phyloP scores from a whole-genome alignment of 2,888 invertebrate species.

The Tortricodes alternella region DNA sequence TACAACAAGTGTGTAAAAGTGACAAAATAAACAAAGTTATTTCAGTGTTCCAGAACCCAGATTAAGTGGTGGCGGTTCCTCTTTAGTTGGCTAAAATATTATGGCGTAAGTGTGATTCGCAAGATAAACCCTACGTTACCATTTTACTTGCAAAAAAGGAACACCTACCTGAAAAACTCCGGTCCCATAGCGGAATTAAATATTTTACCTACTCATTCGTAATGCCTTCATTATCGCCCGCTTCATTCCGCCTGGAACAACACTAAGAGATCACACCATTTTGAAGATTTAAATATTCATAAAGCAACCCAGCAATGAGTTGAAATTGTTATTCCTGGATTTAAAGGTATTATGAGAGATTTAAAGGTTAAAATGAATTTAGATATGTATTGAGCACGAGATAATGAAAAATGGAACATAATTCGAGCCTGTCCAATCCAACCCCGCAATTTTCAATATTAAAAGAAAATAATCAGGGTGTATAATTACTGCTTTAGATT shows the following conservation, averaged over 20 bases:
- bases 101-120: too few species aligned
- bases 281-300: constrained; percentile 61
- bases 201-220: not conserved
- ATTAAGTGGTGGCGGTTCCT: too few species aligned
- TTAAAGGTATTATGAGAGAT: constrained; percentile 8
- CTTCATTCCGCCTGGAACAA: constrained; percentile 47
- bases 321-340: constrained; percentile 22
- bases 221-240: not conserved
- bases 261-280: constrained; percentile 57
- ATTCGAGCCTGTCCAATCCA: too few species aligned
- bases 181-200: not conserved
- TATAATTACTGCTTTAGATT: too few species aligned
- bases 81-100: too few species aligned
- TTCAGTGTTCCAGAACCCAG: too few species aligned
- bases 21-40: too few species aligned
- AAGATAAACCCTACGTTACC: too few species aligned
- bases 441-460: too few species aligned
- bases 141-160: not conserved
- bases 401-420: too few species aligned
- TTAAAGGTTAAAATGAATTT: not conserved
- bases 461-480: too few species aligned
- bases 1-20: too few species aligned
- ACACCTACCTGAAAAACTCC: not conserved
- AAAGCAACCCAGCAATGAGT: constrained; percentile 50
- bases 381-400: not conserved